Conservation (phyloP, 2,888 invertebrate species). For the Drosophila parthenogenetica region DNA sequence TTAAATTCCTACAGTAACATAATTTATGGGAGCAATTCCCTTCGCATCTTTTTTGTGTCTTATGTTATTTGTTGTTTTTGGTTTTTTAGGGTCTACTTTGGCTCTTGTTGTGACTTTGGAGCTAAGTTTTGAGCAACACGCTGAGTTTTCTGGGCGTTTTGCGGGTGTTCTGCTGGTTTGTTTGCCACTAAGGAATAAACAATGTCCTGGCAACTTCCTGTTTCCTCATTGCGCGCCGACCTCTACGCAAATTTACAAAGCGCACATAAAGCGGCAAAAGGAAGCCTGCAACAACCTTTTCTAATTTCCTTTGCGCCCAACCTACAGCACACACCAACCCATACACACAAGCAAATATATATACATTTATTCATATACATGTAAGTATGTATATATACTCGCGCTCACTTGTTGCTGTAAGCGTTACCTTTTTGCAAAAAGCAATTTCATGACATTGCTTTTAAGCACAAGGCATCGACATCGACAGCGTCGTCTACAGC, state of each 20-base stretch:
- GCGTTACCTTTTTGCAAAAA: conserved; percentile 66
- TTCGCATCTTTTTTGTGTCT: background rate
- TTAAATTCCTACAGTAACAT: conserved; percentile 65
- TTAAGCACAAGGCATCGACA: conserved; percentile 58
- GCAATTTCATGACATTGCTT: conserved; percentile 75
- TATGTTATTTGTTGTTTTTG: background rate
- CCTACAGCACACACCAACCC: conserved; percentile 10
- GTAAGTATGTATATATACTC: conserved; percentile 11
- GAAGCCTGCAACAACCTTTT: conserved; percentile 74
- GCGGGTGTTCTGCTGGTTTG: conserved; percentile 34
- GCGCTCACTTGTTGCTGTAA: conserved; percentile 70
- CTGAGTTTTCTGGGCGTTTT: conserved; percentile 30
- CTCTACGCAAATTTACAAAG: conserved; percentile 63
- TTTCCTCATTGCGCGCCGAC: conserved; percentile 55
- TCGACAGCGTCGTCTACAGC: conserved; percentile 33
- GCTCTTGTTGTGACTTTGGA: conserved; percentile 29
- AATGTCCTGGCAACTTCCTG: conserved; percentile 71
- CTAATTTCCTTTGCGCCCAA: conserved; percentile 68
- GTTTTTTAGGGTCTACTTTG: conserved; percentile 13
- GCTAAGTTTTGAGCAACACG: conserved; percentile 28
- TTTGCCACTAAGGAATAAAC: conserved; percentile 62
- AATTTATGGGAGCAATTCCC: conserved; percentile 58
- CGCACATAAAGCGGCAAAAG: conserved; percentile 58
- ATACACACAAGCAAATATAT: conserved; percentile 3
- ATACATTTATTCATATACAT: conserved; percentile 15